phyloP scores from a whole-genome alignment of 2,888 invertebrate species.

The Lobophora halterata region DNA sequence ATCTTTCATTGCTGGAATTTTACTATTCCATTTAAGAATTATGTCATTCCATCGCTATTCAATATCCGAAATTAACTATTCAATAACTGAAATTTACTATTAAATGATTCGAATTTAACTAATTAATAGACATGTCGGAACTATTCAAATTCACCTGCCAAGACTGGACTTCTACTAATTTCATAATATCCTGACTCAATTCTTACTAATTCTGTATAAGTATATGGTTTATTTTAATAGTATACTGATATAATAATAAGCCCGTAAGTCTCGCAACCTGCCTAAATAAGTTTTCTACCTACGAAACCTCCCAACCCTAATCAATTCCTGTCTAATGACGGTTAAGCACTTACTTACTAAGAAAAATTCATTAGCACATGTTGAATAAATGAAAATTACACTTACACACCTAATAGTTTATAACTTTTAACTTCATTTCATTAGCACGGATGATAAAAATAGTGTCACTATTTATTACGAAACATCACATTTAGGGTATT shows the following conservation, averaged over 20 bases:
- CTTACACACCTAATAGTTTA: constrained; percentile 67
- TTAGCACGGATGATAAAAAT: constrained; percentile 67
- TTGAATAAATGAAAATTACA: constrained; percentile 69
- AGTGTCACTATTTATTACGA: constrained; percentile 60
- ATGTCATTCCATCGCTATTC: too few relatives aligned
- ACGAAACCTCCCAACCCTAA: constrained; percentile 8
- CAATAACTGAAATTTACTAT: too few relatives aligned
- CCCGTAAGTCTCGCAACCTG: constrained; percentile 5
- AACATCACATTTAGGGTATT: constrained; percentile 64
- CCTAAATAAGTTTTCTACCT: too few relatives aligned
- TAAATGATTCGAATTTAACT: too few relatives aligned
- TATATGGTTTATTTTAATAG: neutral
- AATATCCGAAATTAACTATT: too few relatives aligned
- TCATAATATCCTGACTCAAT: too few relatives aligned
- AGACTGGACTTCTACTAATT: neutral
- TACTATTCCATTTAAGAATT: constrained; percentile 1
- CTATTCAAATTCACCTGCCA: too few relatives aligned
- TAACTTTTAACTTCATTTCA: constrained; percentile 68
- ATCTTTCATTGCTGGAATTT: neutral
- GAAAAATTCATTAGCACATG: constrained; percentile 48
- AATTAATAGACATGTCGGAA: too few relatives aligned
- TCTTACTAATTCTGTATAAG: too few relatives aligned
- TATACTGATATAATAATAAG: neutral
- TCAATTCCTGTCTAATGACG: constrained; percentile 18
- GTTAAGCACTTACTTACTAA: constrained; percentile 40